These are phyloP conservation scores for Lamprotornis superbus DNA, from an alignment of 2,113 vertebrate species.

Conservation along the genomic window DNA sequence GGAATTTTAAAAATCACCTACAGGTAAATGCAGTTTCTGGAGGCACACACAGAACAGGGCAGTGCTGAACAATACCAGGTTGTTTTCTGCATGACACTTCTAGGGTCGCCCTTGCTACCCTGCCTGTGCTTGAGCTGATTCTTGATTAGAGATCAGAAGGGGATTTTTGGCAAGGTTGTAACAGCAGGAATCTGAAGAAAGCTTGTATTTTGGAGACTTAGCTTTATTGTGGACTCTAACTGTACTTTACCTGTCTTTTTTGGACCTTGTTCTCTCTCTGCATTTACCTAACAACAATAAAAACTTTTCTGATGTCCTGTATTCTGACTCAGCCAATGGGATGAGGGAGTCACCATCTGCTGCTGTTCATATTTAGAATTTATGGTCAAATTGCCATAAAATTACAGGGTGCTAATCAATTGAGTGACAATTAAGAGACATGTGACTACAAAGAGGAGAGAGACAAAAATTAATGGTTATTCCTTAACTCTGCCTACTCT, in stretches of 20 bases:
- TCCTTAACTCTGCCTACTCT: not conserved
- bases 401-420: slow-evolving; percentile 7
- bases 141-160: slow-evolving; percentile 20
- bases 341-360: not conserved
- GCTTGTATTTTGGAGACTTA: not conserved
- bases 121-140: not conserved
- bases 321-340: not conserved
- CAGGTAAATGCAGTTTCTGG: slow-evolving; percentile 25
- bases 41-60: not conserved
- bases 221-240: not conserved
- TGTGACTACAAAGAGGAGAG: not conserved
- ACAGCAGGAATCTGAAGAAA: not conserved
- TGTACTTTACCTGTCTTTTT: not conserved
- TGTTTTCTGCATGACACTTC: not conserved
- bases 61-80: not conserved
- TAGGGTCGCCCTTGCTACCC: not conserved
- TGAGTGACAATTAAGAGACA: not conserved
- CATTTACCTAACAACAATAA: not conserved
- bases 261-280: not conserved
- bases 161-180: not conserved
- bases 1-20: slow-evolving; percentile 1
- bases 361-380: not conserved
- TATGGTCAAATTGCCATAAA: not conserved
- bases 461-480: not conserved
- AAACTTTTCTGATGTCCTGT: not conserved